Conservation (phyloP, 2,113 vertebrate genomes). For the Toxostoma redivivum region DNA sequence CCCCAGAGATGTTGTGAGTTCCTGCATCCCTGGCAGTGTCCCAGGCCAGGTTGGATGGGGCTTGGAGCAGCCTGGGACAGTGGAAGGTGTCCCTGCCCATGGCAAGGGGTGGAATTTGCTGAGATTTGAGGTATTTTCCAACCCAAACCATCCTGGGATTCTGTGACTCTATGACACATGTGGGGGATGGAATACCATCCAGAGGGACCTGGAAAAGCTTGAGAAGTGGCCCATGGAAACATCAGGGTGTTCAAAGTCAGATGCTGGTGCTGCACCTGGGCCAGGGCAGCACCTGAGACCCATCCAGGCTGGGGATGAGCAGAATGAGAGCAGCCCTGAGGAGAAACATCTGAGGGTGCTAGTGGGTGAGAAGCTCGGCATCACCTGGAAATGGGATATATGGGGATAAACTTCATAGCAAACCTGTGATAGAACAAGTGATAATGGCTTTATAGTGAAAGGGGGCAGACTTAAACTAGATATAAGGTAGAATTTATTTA, state of each 20-base stretch:
- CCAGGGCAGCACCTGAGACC: background rate
- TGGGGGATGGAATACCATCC: background rate
- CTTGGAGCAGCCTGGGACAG: background rate
- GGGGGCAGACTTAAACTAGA: background rate
- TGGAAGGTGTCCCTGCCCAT: background rate
- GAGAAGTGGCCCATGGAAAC: too few relatives aligned
- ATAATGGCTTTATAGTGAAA: background rate
- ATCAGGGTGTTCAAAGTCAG: background rate
- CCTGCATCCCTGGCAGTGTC: too few relatives aligned
- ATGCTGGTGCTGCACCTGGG: background rate
- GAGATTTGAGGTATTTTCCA: background rate
- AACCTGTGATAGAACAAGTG: background rate
- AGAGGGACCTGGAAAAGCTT: background rate
- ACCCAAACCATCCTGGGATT: background rate
- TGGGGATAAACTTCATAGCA: background rate
- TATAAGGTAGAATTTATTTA: background rate
- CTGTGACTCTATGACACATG: accelerated
- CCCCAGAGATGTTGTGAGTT: too few relatives aligned
- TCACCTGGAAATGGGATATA: background rate
- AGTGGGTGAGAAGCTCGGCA: too few relatives aligned
- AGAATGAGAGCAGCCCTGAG: background rate
- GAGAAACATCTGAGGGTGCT: background rate
- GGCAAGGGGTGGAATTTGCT: background rate
- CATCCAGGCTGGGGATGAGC: background rate
- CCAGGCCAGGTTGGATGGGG: accelerated